Percentiles rank a stretch among this genome's conserved stretches.
Evolutionary conservation across 92 coral and sea anemone species (phyloP).

Genomic region (Galaxea fascicularis): DNA sequence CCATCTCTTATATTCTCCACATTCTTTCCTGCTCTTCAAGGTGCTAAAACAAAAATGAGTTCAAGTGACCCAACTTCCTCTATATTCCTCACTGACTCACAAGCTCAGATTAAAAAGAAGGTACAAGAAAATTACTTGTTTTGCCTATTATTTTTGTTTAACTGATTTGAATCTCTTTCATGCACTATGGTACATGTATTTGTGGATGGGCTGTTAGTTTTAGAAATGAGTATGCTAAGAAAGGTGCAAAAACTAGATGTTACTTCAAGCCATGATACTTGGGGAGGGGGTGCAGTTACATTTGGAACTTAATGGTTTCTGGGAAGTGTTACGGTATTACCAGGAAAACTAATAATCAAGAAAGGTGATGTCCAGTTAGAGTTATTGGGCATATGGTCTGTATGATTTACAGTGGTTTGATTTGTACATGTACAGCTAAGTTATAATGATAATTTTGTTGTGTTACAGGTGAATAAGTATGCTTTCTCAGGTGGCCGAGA

Average conservation of each 20-base stretch:
- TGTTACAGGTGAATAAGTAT: constrained; percentile 88
- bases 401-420: too few species aligned
- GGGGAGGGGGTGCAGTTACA: too few species aligned
- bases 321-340: too few species aligned
- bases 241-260: too few species aligned
- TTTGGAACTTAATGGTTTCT: too few species aligned
- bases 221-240: too few species aligned
- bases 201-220: too few species aligned
- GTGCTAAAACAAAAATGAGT: constrained; percentile 99
- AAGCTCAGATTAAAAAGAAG: constrained; percentile 96
- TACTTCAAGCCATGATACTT: too few species aligned
- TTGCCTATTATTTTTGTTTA: too few species aligned
- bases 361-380: neutral
- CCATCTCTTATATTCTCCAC: constrained; percentile 97
- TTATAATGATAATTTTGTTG: neutral
- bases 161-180: too few species aligned
- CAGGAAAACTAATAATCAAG: too few species aligned
- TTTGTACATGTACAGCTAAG: neutral
- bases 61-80: constrained; percentile 98
- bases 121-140: constrained; percentile 27
- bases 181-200: too few species aligned
- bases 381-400: neutral
- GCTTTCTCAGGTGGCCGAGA: constrained; percentile 98
- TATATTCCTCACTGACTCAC: constrained; percentile 95
- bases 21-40: constrained; percentile 99